Percentiles rank a stretch among this genome's conserved stretches.
phyloP scores from a whole-genome alignment of 1,140 invertebrate genomes.

The Scaptomyza hsui region DNA sequence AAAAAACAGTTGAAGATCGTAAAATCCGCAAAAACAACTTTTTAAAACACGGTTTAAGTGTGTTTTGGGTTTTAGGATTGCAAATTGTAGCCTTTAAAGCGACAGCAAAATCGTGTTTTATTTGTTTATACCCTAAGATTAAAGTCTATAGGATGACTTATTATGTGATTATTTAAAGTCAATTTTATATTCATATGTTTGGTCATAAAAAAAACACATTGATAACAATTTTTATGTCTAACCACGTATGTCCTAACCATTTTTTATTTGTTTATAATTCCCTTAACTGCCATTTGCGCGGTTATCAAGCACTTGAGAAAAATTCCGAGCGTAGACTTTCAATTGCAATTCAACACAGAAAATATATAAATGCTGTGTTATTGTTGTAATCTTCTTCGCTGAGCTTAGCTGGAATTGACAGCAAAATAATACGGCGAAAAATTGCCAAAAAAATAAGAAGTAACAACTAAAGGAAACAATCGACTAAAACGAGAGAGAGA shows the following conservation, averaged over 20 bases:
- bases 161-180: no score
- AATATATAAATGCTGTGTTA: background rate
- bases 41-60: conserved; percentile 6
- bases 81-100: conserved; percentile 46
- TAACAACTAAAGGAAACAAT: conserved; percentile 13
- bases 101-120: conserved; percentile 17
- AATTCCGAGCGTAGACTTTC: conserved; percentile 7
- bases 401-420: conserved; percentile 55
- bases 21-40: conserved; percentile 58
- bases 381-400: conserved; percentile 22
- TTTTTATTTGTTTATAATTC: background rate
- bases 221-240: no score
- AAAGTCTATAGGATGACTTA: no score
- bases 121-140: conserved; percentile 16
- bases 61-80: conserved; percentile 46
- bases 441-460: conserved; percentile 41
- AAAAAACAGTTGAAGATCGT: conserved; percentile 26
- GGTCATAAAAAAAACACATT: background rate
- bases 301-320: background rate
- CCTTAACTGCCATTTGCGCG: background rate
- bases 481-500: background rate
- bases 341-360: conserved; percentile 20
- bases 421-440: conserved; percentile 55
- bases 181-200: no score
- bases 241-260: no score